Evolutionary conservation across 2,113 vertebrate genomes (phyloP), one percentile per base, ranked within the genome.

Genomic region (Myodes glareolus): DNA sequence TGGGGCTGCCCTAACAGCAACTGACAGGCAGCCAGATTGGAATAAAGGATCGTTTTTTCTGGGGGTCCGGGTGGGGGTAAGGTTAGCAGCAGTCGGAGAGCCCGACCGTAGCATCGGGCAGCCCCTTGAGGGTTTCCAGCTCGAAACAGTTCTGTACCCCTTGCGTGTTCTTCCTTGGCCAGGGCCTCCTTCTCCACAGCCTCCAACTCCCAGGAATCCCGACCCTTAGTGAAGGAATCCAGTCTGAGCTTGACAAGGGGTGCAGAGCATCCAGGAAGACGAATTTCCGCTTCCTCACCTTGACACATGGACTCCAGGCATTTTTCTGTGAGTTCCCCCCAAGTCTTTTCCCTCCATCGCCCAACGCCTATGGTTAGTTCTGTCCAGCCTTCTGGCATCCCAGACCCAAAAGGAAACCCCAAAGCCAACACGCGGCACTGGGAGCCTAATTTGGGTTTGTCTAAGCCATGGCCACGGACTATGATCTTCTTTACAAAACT

Each of bases 21-120:
- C 97, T 99, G 99, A 91, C 99, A 99, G 77, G 99, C 98, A 0
- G 99, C 99, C 73, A 99, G 90, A 97, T 99, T 99, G 72, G 99
- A 99, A 81, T 99, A 98, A 21, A 99, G 98, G 52, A 98, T 98
- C 5, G 98, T 98, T 97, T 98, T 99, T 76, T 99, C 99, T 8
- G 97, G 94, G 31, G 95, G 97, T 3, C 94, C 98, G 94, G 98
- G 98, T 7, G 98, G 98, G 1, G 97, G 97, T 91, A 99, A 92
- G 58, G 99, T 98, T 92, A 99, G 98, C 76, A 99, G 98, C 47
- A 99, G 98, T 76, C 98, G 98, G 52, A 99, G 98, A 70, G 99
- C 99, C 77, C 98, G 98, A 90, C 99, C 98, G 58, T 99, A 99
- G 97, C 99, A 98, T 91, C 98, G 98, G 1, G 98, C 98, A 1